These are phyloP conservation scores for Apodemia mormo DNA, from an alignment of 2,888 invertebrate species.

Conservation along the genomic window DNA sequence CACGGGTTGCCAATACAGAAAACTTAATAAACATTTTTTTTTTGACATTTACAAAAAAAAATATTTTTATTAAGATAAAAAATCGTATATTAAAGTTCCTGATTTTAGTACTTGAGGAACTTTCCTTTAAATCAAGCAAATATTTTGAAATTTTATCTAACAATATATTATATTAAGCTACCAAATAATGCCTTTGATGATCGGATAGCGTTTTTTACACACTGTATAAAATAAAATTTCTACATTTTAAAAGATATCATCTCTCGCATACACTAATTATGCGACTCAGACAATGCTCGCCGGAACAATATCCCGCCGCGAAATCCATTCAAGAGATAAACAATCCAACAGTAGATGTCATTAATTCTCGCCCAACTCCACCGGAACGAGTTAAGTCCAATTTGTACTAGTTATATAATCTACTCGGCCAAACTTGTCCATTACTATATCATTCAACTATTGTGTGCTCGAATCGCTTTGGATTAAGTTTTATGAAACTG, in stretches of 20 bases:
- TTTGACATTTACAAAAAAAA: too few relatives aligned
- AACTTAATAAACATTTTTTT: too few relatives aligned
- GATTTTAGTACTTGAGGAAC: too few relatives aligned
- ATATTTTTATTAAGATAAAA: too few relatives aligned
- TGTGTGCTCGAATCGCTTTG: constrained; percentile 22
- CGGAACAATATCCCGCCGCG: constrained; percentile 4
- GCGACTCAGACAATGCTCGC: background rate
- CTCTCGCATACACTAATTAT: constrained; percentile 2
- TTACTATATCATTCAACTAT: constrained; percentile 23
- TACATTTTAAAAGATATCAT: background rate
- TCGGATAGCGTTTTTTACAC: too few relatives aligned
- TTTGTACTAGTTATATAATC: constrained; percentile 34
- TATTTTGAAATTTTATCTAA: too few relatives aligned
- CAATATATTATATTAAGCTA: too few relatives aligned
- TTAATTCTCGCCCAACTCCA: constrained; percentile 21
- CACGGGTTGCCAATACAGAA: too few relatives aligned
- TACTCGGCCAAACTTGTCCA: constrained; percentile 31
- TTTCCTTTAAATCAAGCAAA: too few relatives aligned
- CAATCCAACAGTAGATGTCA: constrained; percentile 6
- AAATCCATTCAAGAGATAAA: constrained; percentile 21
- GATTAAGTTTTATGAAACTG: constrained; percentile 25
- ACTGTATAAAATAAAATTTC: too few relatives aligned
- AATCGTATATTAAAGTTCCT: too few relatives aligned
- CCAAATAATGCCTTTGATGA: too few relatives aligned
- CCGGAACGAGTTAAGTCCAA: constrained; percentile 30